phyloP scores from a whole-genome alignment of 1,140 invertebrate species.

The Gonioctena quinquepunctata region DNA sequence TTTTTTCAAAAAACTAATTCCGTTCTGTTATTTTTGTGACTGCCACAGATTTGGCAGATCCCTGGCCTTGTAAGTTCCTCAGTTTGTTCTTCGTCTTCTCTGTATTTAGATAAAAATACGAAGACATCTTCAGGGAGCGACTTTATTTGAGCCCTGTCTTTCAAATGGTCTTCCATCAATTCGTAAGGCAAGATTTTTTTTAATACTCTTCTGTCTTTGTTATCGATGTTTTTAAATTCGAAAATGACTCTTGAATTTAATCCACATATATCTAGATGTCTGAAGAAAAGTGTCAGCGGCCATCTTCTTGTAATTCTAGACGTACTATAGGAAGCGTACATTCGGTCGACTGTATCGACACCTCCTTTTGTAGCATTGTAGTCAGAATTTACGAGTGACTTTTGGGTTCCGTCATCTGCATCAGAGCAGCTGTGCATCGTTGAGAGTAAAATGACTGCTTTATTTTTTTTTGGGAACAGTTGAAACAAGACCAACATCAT shows the following conservation, averaged over 20 bases:
- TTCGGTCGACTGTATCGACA: background rate
- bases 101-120: background rate
- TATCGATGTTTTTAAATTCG: no score
- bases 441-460: background rate
- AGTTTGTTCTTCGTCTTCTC: background rate
- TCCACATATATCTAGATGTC: background rate
- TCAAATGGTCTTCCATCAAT: background rate
- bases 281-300: background rate
- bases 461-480: background rate
- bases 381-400: background rate
- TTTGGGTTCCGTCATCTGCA: background rate
- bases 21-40: background rate
- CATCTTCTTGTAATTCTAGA: background rate
- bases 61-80: background rate
- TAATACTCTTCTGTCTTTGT: no score
- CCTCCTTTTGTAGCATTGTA: constrained; percentile 1
- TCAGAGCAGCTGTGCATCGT: background rate
- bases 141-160: background rate
- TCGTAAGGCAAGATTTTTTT: background rate
- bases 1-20: background rate
- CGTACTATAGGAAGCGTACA: background rate
- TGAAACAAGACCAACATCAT: background rate
- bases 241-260: background rate
- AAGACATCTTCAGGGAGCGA: background rate
- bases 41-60: background rate